Conservation (phyloP, 2,888 invertebrate species). For the Oligia fasciuncula region DNA sequence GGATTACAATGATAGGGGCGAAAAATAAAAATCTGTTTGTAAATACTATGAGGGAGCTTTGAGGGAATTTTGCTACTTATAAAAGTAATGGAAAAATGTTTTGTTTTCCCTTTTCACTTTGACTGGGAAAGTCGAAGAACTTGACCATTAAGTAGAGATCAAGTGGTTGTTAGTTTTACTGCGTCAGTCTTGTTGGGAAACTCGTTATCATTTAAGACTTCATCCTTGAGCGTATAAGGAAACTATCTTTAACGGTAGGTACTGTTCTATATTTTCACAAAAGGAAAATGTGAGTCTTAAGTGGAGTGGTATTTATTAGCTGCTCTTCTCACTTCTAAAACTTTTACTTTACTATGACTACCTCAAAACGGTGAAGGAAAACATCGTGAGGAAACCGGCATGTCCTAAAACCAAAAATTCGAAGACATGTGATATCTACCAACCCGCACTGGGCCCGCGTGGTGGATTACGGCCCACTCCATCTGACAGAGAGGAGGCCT, state of each 20-base stretch:
- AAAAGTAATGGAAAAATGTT: constrained; percentile 49
- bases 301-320: background rate
- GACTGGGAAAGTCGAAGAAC: constrained; percentile 14
- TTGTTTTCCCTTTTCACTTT: constrained; percentile 40
- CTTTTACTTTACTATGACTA: background rate
- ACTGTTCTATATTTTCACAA: background rate
- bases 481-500: no score
- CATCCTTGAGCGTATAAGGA: constrained; percentile 2
- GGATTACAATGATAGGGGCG: constrained; percentile 56
- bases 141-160: constrained; percentile 27
- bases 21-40: constrained; percentile 57
- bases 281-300: background rate
- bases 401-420: no score
- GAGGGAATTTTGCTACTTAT: constrained; percentile 45
- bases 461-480: no score
- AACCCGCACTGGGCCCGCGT: no score
- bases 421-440: no score
- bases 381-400: no score
- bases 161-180: constrained; percentile 39
- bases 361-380: no score
- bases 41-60: constrained; percentile 45
- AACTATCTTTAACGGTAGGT: background rate
- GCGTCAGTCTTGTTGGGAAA: background rate
- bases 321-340: background rate
- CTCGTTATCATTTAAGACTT: constrained; percentile 24